Percentiles rank a stretch among this genome's conserved stretches.
Evolutionary conservation across 1,140 invertebrate genomes (phyloP).

Genomic region (Nomia melanderi): DNA sequence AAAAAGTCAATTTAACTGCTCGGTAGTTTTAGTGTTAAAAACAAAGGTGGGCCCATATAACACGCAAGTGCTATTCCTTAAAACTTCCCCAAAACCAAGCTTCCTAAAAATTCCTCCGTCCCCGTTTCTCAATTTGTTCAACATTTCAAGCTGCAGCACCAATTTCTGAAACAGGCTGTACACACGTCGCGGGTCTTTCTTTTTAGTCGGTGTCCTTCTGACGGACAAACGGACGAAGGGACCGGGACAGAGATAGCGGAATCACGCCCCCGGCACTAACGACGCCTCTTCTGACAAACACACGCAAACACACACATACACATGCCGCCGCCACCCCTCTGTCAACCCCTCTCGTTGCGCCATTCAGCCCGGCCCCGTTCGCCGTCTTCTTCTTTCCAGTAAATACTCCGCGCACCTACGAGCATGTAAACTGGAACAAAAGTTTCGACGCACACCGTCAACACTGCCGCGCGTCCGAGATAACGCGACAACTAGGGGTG

Average conservation of each 20-base stretch:
- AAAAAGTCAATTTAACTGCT: too few species aligned
- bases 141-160: background rate
- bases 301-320: background rate
- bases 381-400: slow-evolving; percentile 33
- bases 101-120: background rate
- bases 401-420: slow-evolving; percentile 21
- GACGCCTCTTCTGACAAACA: slow-evolving; percentile 57
- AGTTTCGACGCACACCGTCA: slow-evolving; percentile 54
- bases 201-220: background rate
- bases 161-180: background rate
- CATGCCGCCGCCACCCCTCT: too few species aligned
- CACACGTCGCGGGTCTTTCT: background rate
- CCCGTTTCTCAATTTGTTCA: background rate
- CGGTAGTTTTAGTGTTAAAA: too few species aligned
- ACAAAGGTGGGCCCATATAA: too few species aligned
- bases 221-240: slow-evolving; percentile 36
- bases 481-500: slow-evolving; percentile 38
- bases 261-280: slow-evolving; percentile 49
- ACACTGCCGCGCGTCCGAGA: slow-evolving; percentile 39
- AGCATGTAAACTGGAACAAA: slow-evolving; percentile 55
- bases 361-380: background rate
- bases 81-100: too few species aligned
- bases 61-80: too few species aligned
- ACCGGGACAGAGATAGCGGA: slow-evolving; percentile 47
- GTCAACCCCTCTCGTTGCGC: slow-evolving; percentile 5